Percentiles rank a stretch among this genome's conserved stretches.
These are phyloP conservation scores for Fratercula arctica DNA, from an alignment of 2,797 vertebrate genomes.

Conservation along the genomic window DNA sequence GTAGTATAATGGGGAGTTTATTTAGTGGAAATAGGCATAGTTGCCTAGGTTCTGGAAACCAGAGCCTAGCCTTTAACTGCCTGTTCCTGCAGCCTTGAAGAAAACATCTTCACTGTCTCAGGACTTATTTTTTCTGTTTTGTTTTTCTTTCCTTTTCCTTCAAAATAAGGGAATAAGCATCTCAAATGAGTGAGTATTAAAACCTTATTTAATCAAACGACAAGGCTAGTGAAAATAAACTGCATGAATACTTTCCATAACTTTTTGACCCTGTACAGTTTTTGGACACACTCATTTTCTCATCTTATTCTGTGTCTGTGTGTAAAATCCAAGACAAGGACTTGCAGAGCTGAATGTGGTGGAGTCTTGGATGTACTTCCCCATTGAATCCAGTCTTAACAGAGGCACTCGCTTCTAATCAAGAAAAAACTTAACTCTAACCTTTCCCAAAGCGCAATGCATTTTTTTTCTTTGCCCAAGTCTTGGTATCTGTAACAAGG, in stretches of 20 bases:
- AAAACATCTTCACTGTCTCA: not conserved
- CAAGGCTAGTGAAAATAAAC: not conserved
- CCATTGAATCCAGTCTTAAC: not conserved
- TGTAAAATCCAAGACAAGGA: fast-evolving
- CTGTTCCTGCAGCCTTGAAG: not conserved
- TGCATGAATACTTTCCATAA: fast-evolving
- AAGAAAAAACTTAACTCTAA: not conserved
- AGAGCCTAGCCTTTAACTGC: not conserved
- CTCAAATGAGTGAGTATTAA: not conserved
- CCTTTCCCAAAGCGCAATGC: not conserved
- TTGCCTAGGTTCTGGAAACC: not conserved
- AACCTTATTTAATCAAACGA: not conserved
- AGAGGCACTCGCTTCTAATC: not conserved
- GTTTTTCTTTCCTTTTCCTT: not conserved
- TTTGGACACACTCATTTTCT: not conserved
- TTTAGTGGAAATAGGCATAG: not conserved
- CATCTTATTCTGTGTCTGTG: not conserved
- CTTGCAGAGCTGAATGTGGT: not conserved
- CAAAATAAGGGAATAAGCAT: not conserved
- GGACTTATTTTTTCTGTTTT: not conserved
- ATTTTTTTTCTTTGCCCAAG: not conserved
- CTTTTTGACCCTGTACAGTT: not conserved
- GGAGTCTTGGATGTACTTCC: not conserved
- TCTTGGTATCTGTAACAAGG: not conserved
- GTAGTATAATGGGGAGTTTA: not conserved